These are phyloP conservation scores for Siniperca scherzeri DNA, from an alignment of 2,797 vertebrate genomes.

Conservation along the genomic window DNA sequence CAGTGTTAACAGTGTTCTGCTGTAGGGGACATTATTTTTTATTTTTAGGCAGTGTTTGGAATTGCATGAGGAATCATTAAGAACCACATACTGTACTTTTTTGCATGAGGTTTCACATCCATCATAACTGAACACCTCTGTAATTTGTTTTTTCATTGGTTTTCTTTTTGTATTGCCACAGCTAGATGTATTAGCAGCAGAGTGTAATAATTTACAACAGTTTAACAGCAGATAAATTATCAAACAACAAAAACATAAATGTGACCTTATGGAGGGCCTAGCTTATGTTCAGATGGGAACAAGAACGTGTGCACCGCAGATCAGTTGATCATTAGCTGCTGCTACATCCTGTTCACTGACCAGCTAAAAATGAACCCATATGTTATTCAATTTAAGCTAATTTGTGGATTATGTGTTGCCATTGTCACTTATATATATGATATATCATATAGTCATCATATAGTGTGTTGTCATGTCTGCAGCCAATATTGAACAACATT, in stretches of 20 bases:
- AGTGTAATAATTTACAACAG: constrained; percentile 17
- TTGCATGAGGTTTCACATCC: background rate
- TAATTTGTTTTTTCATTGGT: constrained; percentile 3
- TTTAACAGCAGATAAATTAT: constrained; percentile 18
- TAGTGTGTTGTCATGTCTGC: constrained; percentile 17
- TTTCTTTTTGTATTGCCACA: background rate
- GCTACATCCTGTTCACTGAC: constrained; percentile 39
- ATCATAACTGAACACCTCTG: constrained; percentile 10
- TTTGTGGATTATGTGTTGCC: background rate
- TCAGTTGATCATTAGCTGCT: constrained; percentile 33
- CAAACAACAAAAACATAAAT: constrained; percentile 16
- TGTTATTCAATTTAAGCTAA: constrained; percentile 8
- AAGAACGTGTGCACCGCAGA: constrained; percentile 10
- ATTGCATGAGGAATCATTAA: background rate
- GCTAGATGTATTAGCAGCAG: background rate
- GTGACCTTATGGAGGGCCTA: constrained; percentile 8
- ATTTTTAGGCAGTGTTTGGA: constrained; percentile 6
- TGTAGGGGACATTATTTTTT: background rate
- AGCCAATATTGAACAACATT: constrained; percentile 1
- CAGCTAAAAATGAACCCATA: constrained; percentile 13
- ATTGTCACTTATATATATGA: background rate
- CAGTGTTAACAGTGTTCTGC: constrained; percentile 3
- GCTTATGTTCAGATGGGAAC: background rate
- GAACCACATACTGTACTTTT: constrained; percentile 1
- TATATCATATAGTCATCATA: background rate